phyloP scores from a whole-genome alignment of 2,113 vertebrate genomes.

The Scytalopus superciliaris region DNA sequence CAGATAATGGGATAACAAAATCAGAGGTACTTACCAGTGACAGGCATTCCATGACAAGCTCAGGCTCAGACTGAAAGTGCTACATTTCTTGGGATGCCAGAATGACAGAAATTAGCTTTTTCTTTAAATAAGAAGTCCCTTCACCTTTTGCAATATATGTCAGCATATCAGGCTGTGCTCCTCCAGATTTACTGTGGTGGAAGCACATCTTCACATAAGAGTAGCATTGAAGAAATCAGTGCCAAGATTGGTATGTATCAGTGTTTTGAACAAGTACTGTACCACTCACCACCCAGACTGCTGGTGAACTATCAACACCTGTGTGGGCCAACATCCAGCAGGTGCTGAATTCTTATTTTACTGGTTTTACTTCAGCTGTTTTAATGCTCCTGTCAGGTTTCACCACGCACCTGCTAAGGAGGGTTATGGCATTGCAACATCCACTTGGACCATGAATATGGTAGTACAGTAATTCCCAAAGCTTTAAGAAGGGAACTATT shows the following conservation, averaged over 20 bases:
- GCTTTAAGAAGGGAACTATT: background rate
- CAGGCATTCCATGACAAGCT: background rate
- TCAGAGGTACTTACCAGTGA: rapidly evolving
- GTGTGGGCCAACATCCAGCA: background rate
- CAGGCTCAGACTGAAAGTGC: background rate
- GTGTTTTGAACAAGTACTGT: background rate
- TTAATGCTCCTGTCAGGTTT: background rate
- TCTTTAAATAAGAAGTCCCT: background rate
- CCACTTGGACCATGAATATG: background rate
- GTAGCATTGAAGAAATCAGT: background rate
- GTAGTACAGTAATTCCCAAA: background rate
- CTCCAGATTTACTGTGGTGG: background rate
- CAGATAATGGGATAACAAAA: no score
- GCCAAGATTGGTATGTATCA: background rate
- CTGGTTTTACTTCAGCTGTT: background rate
- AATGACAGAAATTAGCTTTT: background rate
- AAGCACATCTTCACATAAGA: background rate
- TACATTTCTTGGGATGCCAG: background rate
- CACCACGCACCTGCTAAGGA: rapidly evolving
- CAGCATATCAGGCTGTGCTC: background rate
- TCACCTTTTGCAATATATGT: background rate
- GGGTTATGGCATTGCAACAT: background rate
- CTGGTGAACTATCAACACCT: background rate
- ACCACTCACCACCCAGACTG: background rate
- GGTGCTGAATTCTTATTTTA: background rate